A percentile compares a stretch with the other conserved stretches of the same genome.
Conservation (phyloP, 2,797 vertebrate genomes). For the Oreochromis grahami region DNA sequence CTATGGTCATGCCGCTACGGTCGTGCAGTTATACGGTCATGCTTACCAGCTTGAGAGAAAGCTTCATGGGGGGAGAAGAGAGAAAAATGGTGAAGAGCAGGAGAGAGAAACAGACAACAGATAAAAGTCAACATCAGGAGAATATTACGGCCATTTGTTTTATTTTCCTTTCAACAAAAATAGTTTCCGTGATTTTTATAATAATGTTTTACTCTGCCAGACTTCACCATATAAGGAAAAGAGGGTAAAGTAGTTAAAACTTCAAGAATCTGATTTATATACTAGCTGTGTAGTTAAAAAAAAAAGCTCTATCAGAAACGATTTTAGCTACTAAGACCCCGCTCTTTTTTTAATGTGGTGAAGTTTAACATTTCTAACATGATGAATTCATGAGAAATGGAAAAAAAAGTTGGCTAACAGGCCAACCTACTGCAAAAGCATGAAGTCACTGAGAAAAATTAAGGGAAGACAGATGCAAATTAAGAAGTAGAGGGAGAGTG, state of each 20-base stretch:
- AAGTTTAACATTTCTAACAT: slow-evolving; percentile 57
- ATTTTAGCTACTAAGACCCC: not conserved
- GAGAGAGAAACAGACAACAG: slow-evolving; percentile 69
- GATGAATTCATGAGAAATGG: slow-evolving; percentile 48
- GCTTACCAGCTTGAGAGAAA: slow-evolving; percentile 88
- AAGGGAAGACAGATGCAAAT: slow-evolving; percentile 26
- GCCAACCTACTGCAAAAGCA: slow-evolving; percentile 41
- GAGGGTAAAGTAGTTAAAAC: not conserved
- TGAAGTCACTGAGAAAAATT: slow-evolving; percentile 23
- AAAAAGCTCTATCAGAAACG: not conserved
- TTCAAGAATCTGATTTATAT: not conserved
- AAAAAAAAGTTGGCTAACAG: slow-evolving; percentile 1
- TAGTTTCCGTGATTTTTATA: not conserved
- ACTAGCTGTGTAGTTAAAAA: not conserved
- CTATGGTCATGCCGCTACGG: slow-evolving; percentile 68
- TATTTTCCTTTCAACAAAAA: slow-evolving; percentile 18
- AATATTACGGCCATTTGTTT: slow-evolving; percentile 23
- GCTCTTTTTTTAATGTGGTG: slow-evolving; percentile 49
- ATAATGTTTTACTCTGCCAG: slow-evolving; percentile 27
- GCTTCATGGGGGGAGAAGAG: slow-evolving; percentile 72
- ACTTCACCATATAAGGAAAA: slow-evolving; percentile 62
- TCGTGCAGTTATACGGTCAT: slow-evolving; percentile 71
- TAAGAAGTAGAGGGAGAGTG: slow-evolving; percentile 28
- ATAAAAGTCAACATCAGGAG: slow-evolving; percentile 77
- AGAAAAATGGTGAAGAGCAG: slow-evolving; percentile 57